Percentiles rank a stretch among this genome's conserved stretches.
Conservation (phyloP, 2,888 invertebrate genomes). For the Spilosoma lubricipeda region DNA sequence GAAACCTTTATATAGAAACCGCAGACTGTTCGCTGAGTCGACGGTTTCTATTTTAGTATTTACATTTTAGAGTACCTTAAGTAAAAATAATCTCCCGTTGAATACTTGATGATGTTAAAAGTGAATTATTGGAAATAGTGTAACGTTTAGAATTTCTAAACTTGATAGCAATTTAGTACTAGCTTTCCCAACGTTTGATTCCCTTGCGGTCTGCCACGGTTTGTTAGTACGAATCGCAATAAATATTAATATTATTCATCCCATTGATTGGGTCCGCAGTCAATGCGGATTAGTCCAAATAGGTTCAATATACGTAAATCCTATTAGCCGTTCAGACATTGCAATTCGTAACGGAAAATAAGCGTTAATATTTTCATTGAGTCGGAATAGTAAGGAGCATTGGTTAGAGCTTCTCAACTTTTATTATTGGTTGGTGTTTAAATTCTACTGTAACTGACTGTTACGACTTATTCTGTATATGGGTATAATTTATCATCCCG, state of each 20-base stretch:
- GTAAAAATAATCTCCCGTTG: neutral
- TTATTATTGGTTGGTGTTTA: no score
- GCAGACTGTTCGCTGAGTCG: neutral
- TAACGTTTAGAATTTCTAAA: neutral
- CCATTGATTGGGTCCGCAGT: neutral
- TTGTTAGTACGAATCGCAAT: neutral
- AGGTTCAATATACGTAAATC: neutral
- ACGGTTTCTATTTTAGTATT: neutral
- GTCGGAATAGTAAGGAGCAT: no score
- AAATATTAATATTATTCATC: neutral
- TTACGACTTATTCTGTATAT: no score
- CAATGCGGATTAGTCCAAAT: neutral
- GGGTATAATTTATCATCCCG: no score
- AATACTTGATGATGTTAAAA: neutral
- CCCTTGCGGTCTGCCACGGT: neutral
- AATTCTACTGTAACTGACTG: no score
- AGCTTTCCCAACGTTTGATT: neutral
- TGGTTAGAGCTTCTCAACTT: no score
- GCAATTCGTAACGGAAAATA: neutral
- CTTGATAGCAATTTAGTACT: neutral
- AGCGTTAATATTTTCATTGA: neutral
- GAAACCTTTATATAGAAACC: neutral
- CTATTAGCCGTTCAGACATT: neutral
- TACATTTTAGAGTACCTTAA: neutral
- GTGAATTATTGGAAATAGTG: no score